A percentile compares a stretch with the other conserved stretches of the same genome.
Evolutionary conservation across 2,113 vertebrate species (phyloP).

Genomic region (Dromiciops gliroides): DNA sequence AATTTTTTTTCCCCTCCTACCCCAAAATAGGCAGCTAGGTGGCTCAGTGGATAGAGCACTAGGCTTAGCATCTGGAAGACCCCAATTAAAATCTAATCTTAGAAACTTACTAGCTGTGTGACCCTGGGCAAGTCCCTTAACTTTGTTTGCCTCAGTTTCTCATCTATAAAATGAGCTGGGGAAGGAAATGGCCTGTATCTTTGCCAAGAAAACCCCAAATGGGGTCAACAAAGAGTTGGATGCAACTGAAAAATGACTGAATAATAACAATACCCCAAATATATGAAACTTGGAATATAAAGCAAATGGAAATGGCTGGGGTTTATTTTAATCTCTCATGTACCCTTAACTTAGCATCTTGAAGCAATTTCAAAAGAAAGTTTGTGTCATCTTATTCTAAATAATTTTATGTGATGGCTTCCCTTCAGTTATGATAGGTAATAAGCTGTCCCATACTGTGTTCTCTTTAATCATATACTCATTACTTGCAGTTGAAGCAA

Average conservation of each 20-base stretch:
- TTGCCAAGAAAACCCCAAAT: background rate
- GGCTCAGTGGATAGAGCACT: too few relatives aligned
- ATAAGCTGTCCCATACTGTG: background rate
- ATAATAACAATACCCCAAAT: background rate
- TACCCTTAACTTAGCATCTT: conserved; percentile 9
- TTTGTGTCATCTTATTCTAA: background rate
- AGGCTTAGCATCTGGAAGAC: too few relatives aligned
- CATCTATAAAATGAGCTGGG: too few relatives aligned
- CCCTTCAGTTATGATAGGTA: background rate
- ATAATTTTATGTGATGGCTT: conserved; percentile 6
- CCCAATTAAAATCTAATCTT: too few relatives aligned
- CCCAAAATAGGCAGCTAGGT: background rate
- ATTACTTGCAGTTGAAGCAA: background rate
- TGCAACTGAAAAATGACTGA: background rate
- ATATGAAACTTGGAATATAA: background rate
- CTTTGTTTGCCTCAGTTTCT: too few relatives aligned
- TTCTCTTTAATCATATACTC: background rate
- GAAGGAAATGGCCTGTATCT: background rate
- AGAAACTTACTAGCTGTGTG: too few relatives aligned
- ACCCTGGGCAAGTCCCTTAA: too few relatives aligned
- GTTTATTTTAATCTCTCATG: conserved; percentile 4
- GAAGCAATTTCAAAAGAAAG: background rate
- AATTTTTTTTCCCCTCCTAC: background rate
- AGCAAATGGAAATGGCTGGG: background rate
- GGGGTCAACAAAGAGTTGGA: background rate